Percentiles rank a stretch among this genome's conserved stretches.
Evolutionary conservation across 2,888 invertebrate species (phyloP).

Genomic region (Drosophila cracens): DNA sequence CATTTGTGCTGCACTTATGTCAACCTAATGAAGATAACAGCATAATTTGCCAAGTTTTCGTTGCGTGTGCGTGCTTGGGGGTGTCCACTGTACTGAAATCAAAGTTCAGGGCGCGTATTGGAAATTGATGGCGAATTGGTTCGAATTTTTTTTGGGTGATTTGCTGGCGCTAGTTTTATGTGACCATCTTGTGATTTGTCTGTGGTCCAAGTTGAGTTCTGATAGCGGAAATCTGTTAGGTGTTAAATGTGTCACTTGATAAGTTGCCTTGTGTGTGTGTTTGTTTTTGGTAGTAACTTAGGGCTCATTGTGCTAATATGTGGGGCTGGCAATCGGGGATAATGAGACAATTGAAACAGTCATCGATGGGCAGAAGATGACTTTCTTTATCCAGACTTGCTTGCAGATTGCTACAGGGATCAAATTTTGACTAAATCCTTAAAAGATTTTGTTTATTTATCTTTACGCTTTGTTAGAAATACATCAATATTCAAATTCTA

Average conservation of each 20-base stretch:
- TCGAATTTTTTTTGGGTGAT: conserved; percentile 4
- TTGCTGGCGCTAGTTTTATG: conserved; percentile 52
- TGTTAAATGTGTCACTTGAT: conserved; percentile 61
- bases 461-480: not conserved
- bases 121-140: conserved; percentile 63
- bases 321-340: conserved; percentile 15
- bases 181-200: conserved; percentile 66
- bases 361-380: conserved; percentile 3
- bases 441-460: not conserved
- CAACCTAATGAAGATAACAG: conserved; percentile 81
- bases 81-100: conserved; percentile 50
- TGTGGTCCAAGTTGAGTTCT: conserved; percentile 28
- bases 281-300: conserved; percentile 14
- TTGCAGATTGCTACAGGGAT: not conserved
- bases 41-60: conserved; percentile 71
- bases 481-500: not conserved
- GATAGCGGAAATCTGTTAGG: conserved; percentile 76
- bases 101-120: conserved; percentile 69
- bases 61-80: conserved; percentile 13
- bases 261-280: conserved; percentile 16
- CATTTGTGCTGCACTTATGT: conserved; percentile 80
- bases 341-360: conserved; percentile 61
- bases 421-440: not conserved
- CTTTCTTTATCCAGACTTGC: not conserved
- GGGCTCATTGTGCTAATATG: conserved; percentile 48